Evolutionary conservation across 2,797 vertebrate genomes (phyloP).

Genomic region (Crenichthys baileyi): DNA sequence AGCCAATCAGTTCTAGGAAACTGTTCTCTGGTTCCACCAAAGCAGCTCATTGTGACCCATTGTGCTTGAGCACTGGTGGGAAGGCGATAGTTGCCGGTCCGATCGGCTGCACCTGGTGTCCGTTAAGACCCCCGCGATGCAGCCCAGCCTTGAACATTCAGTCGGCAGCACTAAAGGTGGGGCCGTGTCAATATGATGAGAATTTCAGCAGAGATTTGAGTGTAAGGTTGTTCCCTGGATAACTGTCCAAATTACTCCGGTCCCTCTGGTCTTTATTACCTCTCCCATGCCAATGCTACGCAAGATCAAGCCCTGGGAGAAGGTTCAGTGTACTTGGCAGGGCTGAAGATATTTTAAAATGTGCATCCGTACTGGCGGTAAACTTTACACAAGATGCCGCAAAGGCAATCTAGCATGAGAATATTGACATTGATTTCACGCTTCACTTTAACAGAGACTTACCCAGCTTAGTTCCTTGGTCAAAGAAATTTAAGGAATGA

Average conservation of each 20-base stretch:
- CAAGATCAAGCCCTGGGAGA: constrained; percentile 35
- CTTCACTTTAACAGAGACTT: neutral
- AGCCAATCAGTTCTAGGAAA: constrained; percentile 73
- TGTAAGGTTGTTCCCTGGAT: constrained; percentile 51
- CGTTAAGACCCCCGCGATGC: constrained; percentile 54
- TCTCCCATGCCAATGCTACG: constrained; percentile 37
- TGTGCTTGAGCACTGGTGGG: constrained; percentile 63
- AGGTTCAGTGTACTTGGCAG: constrained; percentile 22
- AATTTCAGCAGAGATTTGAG: constrained; percentile 63
- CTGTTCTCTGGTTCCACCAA: constrained; percentile 58
- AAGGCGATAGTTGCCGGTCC: constrained; percentile 64
- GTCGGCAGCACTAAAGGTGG: constrained; percentile 31
- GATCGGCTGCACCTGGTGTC: constrained; percentile 62
- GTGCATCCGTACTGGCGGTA: constrained; percentile 24
- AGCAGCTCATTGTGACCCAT: constrained; percentile 67
- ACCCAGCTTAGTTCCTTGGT: neutral
- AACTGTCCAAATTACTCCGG: constrained; percentile 65
- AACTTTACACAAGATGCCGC: constrained; percentile 12
- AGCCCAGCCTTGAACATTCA: constrained; percentile 54
- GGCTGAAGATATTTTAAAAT: constrained; percentile 24
- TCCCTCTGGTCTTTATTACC: constrained; percentile 71
- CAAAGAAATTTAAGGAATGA: neutral
- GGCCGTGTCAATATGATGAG: constrained; percentile 47
- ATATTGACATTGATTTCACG: neutral
- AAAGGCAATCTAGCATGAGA: constrained; percentile 5